Base-by-base conservation (phyloP, 1,140 invertebrate species). In the Drosophila rufa region DNA sequence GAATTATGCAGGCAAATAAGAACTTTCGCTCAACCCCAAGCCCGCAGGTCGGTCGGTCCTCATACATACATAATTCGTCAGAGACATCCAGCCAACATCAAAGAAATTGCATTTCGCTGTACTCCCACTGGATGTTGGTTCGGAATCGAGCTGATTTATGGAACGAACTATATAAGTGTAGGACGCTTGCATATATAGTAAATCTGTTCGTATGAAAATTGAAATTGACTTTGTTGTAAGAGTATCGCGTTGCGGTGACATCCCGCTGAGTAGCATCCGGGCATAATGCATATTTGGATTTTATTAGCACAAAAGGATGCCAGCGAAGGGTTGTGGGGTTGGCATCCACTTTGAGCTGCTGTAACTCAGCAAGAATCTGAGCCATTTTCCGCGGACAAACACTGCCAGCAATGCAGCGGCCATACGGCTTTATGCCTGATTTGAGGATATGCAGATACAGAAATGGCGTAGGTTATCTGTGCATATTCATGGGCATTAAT, bases 91-190 rank as follows among this genome's bases (percentile, higher is more conserved):
- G 27, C 3, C 19, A 36, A 55, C 33, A 87, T 83, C 84, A 87
- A 87, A 89, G 84, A 86, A 68, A 74, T 79, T 64, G 47, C 57
- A 78, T 81, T 82, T 78, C 19, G 57, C 27, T 66, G 74, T 73
- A 48, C 25, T 50, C 75, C 71, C 57, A 66, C 59, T 53, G 60
- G 60, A 82, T 50, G 53, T 56, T 56, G 50, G 17, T 38, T 38
- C n/a, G 25, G 53, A 71, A 27, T 25, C n/a, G 30, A 36, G 67
- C 36, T 78, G 77, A 64, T 86, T 86, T 85, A 82, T 75, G 19
- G 14, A n/a, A n/a, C 14, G 2, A 55, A 55, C 51, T 55, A 55
- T 53, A 38, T 9, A 33, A 51, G 15, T 55, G 47, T 48, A 65
- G 17, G 56, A 56, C 45, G 43, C 17, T 40, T 55, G 65, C 75